Conservation (phyloP, 2,113 vertebrate species). For the Nycticorax nycticorax region DNA sequence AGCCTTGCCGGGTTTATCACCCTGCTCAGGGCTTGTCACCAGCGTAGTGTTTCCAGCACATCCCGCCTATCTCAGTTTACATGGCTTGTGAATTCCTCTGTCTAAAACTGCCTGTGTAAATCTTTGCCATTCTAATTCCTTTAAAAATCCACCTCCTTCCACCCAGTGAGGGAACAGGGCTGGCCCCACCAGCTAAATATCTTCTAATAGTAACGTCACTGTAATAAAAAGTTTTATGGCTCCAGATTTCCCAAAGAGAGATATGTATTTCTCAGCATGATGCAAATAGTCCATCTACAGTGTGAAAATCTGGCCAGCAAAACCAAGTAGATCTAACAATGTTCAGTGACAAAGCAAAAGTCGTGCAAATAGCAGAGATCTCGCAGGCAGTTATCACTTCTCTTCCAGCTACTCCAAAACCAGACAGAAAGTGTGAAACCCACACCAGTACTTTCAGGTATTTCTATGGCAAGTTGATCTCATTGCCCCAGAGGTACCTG, state of each 20-base stretch:
- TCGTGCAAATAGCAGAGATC: background rate
- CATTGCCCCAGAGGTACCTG: background rate
- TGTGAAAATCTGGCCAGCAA: background rate
- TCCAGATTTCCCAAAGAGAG: background rate
- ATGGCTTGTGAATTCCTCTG: background rate
- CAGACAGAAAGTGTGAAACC: background rate
- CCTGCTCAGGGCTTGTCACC: background rate
- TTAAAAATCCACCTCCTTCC: background rate
- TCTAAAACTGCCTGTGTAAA: background rate
- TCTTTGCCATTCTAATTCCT: background rate
- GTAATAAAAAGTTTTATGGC: background rate
- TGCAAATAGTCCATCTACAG: background rate
- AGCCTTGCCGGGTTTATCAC: accelerated
- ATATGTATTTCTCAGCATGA: background rate
- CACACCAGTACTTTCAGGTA: background rate
- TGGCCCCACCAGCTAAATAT: background rate
- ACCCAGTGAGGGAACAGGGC: background rate
- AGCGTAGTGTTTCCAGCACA: background rate
- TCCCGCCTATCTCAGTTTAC: background rate
- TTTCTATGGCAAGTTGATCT: background rate
- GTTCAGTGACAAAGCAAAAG: background rate
- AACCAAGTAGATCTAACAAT: background rate
- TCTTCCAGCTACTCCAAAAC: background rate
- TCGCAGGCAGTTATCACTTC: background rate
- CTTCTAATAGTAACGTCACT: background rate